Evolutionary conservation across 2,888 invertebrate genomes (phyloP).

Genomic region (Pharmacophagus antenor): DNA sequence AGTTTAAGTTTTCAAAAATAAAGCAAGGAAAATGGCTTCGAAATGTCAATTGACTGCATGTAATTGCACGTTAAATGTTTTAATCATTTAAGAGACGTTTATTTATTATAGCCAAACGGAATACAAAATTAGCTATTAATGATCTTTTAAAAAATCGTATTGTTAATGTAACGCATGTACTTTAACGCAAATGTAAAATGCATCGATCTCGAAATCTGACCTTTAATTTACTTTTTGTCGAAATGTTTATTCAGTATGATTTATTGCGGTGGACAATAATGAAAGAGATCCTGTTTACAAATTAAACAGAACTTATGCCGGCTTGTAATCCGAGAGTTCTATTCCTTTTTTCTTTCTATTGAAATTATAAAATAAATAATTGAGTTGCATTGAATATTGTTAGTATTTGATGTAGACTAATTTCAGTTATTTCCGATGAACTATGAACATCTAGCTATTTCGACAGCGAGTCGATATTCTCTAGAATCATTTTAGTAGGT

Average conservation of each 20-base stretch:
- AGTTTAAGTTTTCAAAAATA: constrained; percentile 8
- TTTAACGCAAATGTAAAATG: constrained; percentile 59
- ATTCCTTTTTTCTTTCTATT: neutral
- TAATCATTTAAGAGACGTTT: constrained; percentile 37
- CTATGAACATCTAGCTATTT: neutral
- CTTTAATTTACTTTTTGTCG: constrained; percentile 67
- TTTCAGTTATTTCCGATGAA: neutral
- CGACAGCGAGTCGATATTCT: constrained; percentile 46
- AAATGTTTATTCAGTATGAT: constrained; percentile 71
- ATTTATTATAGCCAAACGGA: neutral
- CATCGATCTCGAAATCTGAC: constrained; percentile 41
- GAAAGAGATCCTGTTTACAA: constrained; percentile 63
- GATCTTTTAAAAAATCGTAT: constrained; percentile 43
- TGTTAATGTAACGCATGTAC: constrained; percentile 48
- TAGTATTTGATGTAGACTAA: neutral
- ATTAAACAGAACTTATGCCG: constrained; percentile 71
- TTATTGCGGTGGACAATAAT: constrained; percentile 71
- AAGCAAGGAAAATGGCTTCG: constrained; percentile 1
- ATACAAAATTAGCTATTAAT: constrained; percentile 37
- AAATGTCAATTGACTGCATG: neutral
- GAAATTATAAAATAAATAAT: neutral
- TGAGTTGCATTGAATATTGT: neutral
- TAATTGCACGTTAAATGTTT: constrained; percentile 1
- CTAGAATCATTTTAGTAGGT: constrained; percentile 63
- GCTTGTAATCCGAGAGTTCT: constrained; percentile 66